Evolutionary conservation across 2,797 vertebrate genomes (phyloP).

Genomic region (Caiman crocodilus): DNA sequence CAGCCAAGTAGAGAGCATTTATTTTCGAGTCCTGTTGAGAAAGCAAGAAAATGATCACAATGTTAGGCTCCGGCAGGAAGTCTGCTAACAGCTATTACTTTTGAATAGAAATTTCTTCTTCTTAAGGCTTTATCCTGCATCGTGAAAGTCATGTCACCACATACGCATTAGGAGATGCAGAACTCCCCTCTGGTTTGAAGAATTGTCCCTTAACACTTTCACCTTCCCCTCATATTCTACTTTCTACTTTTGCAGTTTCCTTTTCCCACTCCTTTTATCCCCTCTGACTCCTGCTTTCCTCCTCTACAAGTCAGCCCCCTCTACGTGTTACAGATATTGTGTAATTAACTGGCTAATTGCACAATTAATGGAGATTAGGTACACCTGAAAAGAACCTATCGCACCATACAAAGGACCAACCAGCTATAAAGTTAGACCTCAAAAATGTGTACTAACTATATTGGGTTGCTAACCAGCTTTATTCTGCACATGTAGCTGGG

Average conservation of each 20-base stretch:
- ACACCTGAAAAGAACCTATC: too few species aligned
- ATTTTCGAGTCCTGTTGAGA: conserved; percentile 19
- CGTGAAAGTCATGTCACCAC: background rate
- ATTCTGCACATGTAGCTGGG: too few species aligned
- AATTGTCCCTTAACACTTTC: background rate
- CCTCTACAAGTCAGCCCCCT: background rate
- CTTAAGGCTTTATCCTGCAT: background rate
- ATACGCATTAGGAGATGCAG: background rate
- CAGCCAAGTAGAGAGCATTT: background rate
- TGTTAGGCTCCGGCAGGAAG: background rate
- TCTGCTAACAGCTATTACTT: background rate
- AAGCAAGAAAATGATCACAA: background rate
- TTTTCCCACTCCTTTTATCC: background rate
- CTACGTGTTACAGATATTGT: background rate
- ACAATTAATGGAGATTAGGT: too few species aligned
- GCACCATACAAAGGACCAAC: too few species aligned
- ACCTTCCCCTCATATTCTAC: background rate
- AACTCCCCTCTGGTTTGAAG: background rate
- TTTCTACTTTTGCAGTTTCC: background rate
- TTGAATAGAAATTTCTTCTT: background rate
- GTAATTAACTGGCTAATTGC: too few species aligned
- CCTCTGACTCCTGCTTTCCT: background rate
- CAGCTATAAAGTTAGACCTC: too few species aligned
- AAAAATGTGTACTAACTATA: too few species aligned
- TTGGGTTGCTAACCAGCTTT: too few species aligned